Conservation (phyloP, 2,113 vertebrate species). For the Myiopsitta monachus region DNA sequence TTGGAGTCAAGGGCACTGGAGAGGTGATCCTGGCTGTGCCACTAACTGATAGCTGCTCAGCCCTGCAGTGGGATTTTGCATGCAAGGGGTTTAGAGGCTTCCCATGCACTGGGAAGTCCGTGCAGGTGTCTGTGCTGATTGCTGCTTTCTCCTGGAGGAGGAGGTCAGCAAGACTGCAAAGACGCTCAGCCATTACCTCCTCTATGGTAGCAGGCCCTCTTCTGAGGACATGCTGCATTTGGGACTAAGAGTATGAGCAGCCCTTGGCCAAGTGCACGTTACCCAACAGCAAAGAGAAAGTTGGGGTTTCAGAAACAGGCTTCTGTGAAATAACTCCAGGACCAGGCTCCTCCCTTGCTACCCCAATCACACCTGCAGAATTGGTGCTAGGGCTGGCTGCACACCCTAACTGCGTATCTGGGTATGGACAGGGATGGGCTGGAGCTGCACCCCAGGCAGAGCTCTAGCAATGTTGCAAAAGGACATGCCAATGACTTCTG, state of each 20-base stretch:
- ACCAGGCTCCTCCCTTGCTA: neutral
- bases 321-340: neutral
- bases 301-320: neutral
- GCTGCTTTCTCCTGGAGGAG: neutral
- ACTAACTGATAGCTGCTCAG: neutral
- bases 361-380: neutral
- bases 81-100: neutral
- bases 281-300: neutral
- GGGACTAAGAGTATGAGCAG: neutral
- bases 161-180: neutral
- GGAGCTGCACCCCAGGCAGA: neutral
- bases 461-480: neutral
- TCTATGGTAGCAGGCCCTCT: neutral
- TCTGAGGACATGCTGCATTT: neutral
- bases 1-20: neutral
- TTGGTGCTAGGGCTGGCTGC: fast-evolving
- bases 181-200: neutral
- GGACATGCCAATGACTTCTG: neutral
- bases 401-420: neutral
- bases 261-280: neutral
- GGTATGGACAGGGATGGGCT: neutral
- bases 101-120: neutral
- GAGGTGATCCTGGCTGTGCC: neutral
- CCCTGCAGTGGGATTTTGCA: fast-evolving
- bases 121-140: neutral